A percentile compares a stretch with the other conserved stretches of the same genome.
These are phyloP conservation scores for Anadara kagoshimensis DNA, from an alignment of 1,140 invertebrate genomes.

Conservation along the genomic window DNA sequence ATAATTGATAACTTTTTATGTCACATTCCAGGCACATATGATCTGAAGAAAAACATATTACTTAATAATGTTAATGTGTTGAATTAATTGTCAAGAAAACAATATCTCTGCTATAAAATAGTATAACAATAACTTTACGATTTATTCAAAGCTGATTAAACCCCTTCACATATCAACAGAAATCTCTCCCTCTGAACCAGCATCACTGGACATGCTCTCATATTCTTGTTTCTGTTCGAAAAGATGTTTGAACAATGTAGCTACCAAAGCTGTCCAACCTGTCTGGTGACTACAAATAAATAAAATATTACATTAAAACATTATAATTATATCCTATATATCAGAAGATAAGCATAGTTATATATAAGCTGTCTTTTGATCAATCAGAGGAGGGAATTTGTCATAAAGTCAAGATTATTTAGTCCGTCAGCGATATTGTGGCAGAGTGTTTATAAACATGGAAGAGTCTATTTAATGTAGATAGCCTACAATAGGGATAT, in stretches of 20 bases:
- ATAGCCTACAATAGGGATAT: no score
- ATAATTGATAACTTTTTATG: no score
- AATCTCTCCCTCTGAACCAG: constrained; percentile 6
- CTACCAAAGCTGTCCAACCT: constrained; percentile 72
- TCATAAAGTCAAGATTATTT: not conserved
- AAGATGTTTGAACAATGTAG: constrained; percentile 56
- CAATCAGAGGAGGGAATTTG: not conserved
- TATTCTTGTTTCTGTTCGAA: constrained; percentile 31
- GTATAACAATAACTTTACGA: no score
- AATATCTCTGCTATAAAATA: no score
- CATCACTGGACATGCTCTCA: constrained; percentile 2
- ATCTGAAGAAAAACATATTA: no score
- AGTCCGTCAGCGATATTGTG: not conserved
- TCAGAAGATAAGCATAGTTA: not conserved
- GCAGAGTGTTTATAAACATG: no score
- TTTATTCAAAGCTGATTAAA: no score
- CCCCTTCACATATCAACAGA: no score
- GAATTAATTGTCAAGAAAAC: no score
- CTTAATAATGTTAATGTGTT: no score
- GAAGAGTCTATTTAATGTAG: no score
- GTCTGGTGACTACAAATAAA: constrained; percentile 70
- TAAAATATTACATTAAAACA: not conserved
- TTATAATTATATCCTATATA: not conserved
- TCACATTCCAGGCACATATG: no score
- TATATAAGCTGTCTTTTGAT: not conserved